phyloP scores from a whole-genome alignment of 1,140 invertebrate genomes.

The Heliconius eleuchia region DNA sequence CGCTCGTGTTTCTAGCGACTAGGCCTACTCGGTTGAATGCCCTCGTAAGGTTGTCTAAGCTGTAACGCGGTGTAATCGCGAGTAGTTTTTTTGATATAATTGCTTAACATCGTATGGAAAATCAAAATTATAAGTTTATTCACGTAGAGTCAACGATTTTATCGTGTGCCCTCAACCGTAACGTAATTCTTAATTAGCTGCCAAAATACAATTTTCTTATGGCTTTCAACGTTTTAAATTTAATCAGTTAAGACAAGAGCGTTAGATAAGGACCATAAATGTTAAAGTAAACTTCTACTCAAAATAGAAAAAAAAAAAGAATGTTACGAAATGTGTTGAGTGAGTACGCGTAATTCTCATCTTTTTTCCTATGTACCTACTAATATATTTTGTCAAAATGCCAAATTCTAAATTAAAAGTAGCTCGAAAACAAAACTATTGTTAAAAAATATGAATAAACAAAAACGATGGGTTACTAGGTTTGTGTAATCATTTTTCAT shows the following conservation, averaged over 20 bases:
- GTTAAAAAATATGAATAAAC: conserved; percentile 2
- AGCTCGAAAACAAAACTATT: background rate
- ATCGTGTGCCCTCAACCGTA: conserved; percentile 34
- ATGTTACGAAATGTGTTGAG: background rate
- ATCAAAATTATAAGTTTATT: conserved; percentile 25
- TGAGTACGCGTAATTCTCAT: background rate
- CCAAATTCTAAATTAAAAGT: background rate
- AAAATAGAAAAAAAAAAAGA: conserved; percentile 9
- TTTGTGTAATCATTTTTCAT: conserved; percentile 12
- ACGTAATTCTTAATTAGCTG: conserved; percentile 37
- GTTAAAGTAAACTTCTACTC: background rate
- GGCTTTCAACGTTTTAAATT: conserved; percentile 26
- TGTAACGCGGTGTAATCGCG: background rate
- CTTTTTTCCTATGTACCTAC: background rate
- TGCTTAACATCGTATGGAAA: conserved; percentile 14
- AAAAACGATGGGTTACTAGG: conserved; percentile 8
- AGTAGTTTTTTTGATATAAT: background rate
- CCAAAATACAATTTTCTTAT: conserved; percentile 29
- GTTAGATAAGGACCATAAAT: conserved; percentile 30
- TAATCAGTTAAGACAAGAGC: conserved; percentile 34
- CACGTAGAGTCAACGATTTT: conserved; percentile 35
- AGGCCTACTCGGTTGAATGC: conserved; percentile 71
- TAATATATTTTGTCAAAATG: background rate
- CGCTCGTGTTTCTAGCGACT: conserved; percentile 57
- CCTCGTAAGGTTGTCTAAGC: conserved; percentile 50